A percentile compares a stretch with the other conserved stretches of the same genome.
Conservation (phyloP, 2,113 vertebrate genomes). For the Siniperca knerii region DNA sequence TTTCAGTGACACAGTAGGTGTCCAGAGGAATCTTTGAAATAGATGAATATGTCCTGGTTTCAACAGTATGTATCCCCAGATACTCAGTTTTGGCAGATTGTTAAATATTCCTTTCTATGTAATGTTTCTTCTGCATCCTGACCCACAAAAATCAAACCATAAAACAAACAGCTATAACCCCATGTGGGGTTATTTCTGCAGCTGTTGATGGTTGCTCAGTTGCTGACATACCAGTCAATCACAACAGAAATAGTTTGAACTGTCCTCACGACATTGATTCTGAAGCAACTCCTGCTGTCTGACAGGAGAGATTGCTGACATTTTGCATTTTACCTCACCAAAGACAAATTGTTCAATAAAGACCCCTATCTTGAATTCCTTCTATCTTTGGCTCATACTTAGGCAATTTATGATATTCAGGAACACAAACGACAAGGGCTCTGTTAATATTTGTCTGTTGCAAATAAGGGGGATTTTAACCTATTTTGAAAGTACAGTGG, state of each 20-base stretch:
- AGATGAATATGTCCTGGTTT: constrained; percentile 80
- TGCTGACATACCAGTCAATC: constrained; percentile 78
- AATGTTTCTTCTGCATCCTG: constrained; percentile 78
- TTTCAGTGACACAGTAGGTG: constrained; percentile 73
- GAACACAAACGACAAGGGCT: background rate
- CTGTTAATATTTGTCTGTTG: background rate
- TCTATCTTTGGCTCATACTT: constrained; percentile 18
- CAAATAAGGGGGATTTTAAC: background rate
- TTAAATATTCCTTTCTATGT: constrained; percentile 79
- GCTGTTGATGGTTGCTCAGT: constrained; percentile 76
- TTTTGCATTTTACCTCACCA: constrained; percentile 66
- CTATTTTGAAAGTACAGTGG: background rate
- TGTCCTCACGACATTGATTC: constrained; percentile 61
- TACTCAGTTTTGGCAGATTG: constrained; percentile 77
- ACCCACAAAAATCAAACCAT: constrained; percentile 79
- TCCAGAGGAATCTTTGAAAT: constrained; percentile 78
- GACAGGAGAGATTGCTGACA: constrained; percentile 62
- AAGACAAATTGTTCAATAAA: constrained; percentile 61
- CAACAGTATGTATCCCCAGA: constrained; percentile 69
- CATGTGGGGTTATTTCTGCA: constrained; percentile 74
- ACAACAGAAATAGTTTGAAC: constrained; percentile 71
- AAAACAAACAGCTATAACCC: constrained; percentile 79
- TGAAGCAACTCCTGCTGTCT: constrained; percentile 55
- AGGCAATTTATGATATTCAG: background rate
- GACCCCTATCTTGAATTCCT: constrained; percentile 21